These are phyloP conservation scores for Meloidogyne chitwoodi DNA, from an alignment of 1,140 invertebrate genomes.

Conservation along the genomic window DNA sequence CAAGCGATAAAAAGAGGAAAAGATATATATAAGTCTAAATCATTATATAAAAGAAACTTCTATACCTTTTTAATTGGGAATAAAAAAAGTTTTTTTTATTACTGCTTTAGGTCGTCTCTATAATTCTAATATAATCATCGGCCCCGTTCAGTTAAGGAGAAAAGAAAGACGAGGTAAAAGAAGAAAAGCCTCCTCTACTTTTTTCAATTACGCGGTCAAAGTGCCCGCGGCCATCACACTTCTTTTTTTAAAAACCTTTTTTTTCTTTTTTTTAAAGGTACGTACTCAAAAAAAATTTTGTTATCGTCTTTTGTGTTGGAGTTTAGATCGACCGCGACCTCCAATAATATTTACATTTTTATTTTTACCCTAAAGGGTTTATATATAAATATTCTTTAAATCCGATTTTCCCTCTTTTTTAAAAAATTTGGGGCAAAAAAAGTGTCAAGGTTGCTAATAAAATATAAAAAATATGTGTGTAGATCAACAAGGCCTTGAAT, in stretches of 20 bases:
- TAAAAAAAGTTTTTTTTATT: too few relatives aligned
- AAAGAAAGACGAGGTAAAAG: too few relatives aligned
- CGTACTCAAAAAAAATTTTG: background rate
- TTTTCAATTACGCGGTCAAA: background rate
- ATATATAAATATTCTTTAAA: background rate
- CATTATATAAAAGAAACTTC: too few relatives aligned
- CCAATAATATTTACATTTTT: background rate
- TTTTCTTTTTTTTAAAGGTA: background rate
- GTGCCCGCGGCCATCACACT: background rate
- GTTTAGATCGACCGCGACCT: background rate
- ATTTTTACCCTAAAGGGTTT: background rate
- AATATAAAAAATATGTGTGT: background rate
- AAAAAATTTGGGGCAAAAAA: background rate
- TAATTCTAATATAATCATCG: too few relatives aligned
- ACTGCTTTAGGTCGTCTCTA: too few relatives aligned
- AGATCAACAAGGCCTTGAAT: background rate
- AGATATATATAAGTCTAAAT: too few relatives aligned
- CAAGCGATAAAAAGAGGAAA: too few relatives aligned
- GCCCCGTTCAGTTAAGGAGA: too few relatives aligned
- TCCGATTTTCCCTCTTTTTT: background rate
- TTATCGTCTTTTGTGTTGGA: background rate
- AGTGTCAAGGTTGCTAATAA: background rate
- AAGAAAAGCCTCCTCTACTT: too few relatives aligned
- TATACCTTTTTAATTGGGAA: too few relatives aligned
- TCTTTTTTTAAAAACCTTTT: background rate